Conservation (phyloP, 2,888 invertebrate genomes). For the Ennomos fuscantarius region DNA sequence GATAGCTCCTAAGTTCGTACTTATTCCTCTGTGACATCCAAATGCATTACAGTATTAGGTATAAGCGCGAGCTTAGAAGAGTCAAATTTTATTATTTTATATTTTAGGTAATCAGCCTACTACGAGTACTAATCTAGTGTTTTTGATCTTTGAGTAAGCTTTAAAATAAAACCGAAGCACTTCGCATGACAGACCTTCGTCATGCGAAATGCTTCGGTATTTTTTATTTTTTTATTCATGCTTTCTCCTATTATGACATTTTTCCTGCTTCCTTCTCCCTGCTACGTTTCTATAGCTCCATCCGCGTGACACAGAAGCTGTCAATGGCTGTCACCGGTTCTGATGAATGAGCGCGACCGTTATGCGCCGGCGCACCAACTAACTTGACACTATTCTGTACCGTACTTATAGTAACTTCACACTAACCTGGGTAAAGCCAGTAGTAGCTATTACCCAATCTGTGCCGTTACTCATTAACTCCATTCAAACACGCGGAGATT, state of each 20-base stretch:
- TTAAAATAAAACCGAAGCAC: too few species aligned
- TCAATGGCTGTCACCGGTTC: conserved; percentile 80
- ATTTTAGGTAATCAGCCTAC: too few species aligned
- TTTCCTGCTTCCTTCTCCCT: conserved; percentile 15
- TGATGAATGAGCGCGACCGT: conserved; percentile 81
- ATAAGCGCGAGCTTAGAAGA: too few species aligned
- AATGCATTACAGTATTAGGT: too few species aligned
- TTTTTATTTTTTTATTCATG: too few species aligned
- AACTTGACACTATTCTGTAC: conserved; percentile 7
- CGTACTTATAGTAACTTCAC: conserved; percentile 6
- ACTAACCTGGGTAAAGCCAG: conserved; percentile 20
- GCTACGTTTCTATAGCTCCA: conserved; percentile 38
- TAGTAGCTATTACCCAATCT: conserved; percentile 13
- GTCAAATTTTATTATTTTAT: too few species aligned
- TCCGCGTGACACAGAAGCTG: conserved; percentile 71
- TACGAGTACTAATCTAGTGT: too few species aligned
- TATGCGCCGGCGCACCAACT: conserved; percentile 55
- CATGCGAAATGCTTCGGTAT: too few species aligned
- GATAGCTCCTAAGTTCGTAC: too few species aligned
- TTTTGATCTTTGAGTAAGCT: too few species aligned
- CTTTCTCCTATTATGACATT: conserved; percentile 4
- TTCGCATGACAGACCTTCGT: too few species aligned
- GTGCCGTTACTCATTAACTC: conserved; percentile 67
- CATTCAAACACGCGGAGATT: conserved; percentile 69
- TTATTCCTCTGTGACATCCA: too few species aligned